Conservation (phyloP, 2,797 vertebrate genomes). For the Stomatorhinus walkeri region DNA sequence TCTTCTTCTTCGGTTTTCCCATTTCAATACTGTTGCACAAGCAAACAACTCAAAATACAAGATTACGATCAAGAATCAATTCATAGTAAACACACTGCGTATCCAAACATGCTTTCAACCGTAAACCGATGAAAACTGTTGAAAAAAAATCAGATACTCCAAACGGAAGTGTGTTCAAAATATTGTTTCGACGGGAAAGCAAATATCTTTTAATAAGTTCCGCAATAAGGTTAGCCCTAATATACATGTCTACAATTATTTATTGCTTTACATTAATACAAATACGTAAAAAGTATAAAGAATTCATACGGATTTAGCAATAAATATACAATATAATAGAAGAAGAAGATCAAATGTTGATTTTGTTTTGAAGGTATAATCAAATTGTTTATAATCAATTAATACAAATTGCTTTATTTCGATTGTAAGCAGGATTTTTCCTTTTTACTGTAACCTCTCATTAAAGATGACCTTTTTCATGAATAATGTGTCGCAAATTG, state of each 20-base stretch:
- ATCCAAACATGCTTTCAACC: slow-evolving; percentile 22
- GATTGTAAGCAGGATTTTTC: background rate
- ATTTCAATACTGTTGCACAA: slow-evolving; percentile 39
- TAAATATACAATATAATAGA: background rate
- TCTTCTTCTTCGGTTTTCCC: slow-evolving; percentile 69
- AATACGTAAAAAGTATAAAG: background rate
- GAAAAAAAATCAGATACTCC: slow-evolving; percentile 39
- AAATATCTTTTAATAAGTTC: background rate
- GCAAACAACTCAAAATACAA: background rate
- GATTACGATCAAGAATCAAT: background rate
- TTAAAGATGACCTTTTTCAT: background rate
- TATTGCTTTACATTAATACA: background rate
- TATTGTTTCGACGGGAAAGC: slow-evolving; percentile 16
- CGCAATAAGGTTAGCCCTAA: background rate
- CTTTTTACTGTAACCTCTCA: background rate
- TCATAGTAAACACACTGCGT: slow-evolving; percentile 40
- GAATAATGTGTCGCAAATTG: background rate
- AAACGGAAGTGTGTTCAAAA: background rate
- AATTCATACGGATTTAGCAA: background rate
- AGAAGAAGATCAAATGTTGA: background rate
- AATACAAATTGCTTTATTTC: background rate
- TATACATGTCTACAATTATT: background rate
- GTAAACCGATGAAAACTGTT: slow-evolving; percentile 29
- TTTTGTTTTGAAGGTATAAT: background rate
- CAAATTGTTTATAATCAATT: too few species aligned